Evolutionary conservation across 2,113 vertebrate species (phyloP).

Genomic region (Progne subis): DNA sequence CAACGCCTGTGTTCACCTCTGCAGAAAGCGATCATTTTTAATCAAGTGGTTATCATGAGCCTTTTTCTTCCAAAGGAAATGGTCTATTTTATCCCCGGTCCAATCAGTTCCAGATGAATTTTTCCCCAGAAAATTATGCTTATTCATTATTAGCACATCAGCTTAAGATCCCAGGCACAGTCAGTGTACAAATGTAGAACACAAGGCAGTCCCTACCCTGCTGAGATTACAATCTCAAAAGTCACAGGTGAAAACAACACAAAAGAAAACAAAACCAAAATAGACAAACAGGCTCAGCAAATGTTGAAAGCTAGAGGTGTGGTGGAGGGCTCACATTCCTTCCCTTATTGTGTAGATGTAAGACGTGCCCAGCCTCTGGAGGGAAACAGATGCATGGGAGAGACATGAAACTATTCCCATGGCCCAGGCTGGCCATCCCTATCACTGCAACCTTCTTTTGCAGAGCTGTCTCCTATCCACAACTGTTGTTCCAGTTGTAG

Average conservation of each 20-base stretch:
- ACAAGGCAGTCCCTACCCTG: neutral
- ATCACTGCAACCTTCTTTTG: neutral
- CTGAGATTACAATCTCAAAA: constrained; percentile 24
- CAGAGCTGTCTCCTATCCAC: neutral
- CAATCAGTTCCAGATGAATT: neutral
- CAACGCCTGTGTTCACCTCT: neutral
- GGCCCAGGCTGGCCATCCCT: neutral
- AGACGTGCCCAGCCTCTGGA: neutral
- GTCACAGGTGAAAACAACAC: neutral
- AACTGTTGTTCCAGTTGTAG: neutral
- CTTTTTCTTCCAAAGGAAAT: neutral
- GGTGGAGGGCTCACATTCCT: constrained; percentile 34
- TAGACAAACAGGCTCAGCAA: constrained; percentile 37
- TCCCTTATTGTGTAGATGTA: neutral
- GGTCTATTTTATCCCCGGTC: neutral
- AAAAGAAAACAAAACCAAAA: neutral
- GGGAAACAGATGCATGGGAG: neutral
- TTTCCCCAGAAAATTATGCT: neutral
- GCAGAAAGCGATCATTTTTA: neutral
- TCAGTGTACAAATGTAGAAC: neutral
- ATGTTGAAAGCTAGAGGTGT: constrained; percentile 50
- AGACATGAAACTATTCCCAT: neutral
- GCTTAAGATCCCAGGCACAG: neutral
- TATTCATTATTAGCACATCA: neutral
- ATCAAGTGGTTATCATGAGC: neutral